Evolutionary conservation across 2,888 invertebrate species (phyloP), one percentile per base, ranked within the genome.

Genomic region (Ophion ventricosus): DNA sequence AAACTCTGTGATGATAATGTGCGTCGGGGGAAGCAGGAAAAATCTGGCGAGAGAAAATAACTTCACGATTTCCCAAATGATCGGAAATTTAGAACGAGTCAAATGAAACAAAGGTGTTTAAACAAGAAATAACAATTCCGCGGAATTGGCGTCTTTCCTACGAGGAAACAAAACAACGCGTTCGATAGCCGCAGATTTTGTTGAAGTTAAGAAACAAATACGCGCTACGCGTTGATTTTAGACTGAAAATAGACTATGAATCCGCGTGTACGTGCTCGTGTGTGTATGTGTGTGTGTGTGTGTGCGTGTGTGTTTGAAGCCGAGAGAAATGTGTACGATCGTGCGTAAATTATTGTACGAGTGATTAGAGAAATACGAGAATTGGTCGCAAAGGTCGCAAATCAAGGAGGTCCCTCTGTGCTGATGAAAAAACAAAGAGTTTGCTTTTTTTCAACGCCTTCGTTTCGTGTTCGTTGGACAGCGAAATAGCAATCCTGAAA

Each of bases 171-270:
- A 78, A 85, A 76, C 66, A 70, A 78, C 49, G 69, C 29, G 78
- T 78, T 63, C 69, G 49, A 67, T 40, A 49, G 40, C 56, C 72
- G 72, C 69, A 64, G 72, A 29, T 79, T 64, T 77, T 63, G 80
- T 80, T 80, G 43, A 79, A 25, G 64, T 74, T 69, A 25, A 64
- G 49, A 54, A 63, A 70, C 63, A 72, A 63, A 35, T 72, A 56
- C 72, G 79, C 70, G 63, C 56, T 72, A 56, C 79, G 72, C 70
- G 72, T 79, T 79, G 72, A 70, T 64, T 64, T 29, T 79, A 76
- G 80, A 85, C 81, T 85, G 85, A 78, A 85, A 73, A 80, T 70
- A 29, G 61, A 63, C 69, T 79, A 54, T 14, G 40, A 72, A 63
- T 54, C 17, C 23, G 59, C 25, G 57, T 20, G 56, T 59, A 26